Percentiles rank a stretch among this genome's conserved stretches.
These are phyloP conservation scores for Idaea aversata DNA, from an alignment of 2,888 invertebrate genomes.

Conservation along the genomic window DNA sequence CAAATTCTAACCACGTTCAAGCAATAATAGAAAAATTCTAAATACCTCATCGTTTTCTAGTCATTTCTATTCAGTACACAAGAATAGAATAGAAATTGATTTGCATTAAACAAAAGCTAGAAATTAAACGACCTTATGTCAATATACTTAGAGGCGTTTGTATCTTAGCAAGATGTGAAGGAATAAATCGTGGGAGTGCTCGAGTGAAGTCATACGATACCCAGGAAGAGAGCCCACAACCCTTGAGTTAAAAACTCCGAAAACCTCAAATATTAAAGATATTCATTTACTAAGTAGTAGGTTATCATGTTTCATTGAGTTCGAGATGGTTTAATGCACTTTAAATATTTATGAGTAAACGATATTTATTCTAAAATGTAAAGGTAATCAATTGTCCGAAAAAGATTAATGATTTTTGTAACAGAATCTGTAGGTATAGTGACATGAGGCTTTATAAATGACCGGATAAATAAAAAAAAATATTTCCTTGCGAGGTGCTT, in stretches of 20 bases:
- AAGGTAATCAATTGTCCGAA: constrained; percentile 3
- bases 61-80: constrained; percentile 40
- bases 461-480: neutral
- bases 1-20: constrained; percentile 39
- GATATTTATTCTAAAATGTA: constrained; percentile 9
- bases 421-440: neutral
- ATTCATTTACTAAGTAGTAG: constrained; percentile 27
- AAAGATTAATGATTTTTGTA: constrained; percentile 5
- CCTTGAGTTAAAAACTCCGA: constrained; percentile 45
- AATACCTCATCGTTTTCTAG: constrained; percentile 44
- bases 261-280: constrained; percentile 47
- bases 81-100: constrained; percentile 35
- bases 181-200: constrained; percentile 45
- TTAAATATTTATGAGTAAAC: constrained; percentile 15
- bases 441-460: neutral
- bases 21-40: constrained; percentile 35
- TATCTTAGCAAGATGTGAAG: constrained; percentile 7
- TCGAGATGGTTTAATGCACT: constrained; percentile 15
- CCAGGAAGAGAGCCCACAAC: constrained; percentile 50
- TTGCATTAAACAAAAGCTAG: constrained; percentile 7
- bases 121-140: neutral
- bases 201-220: constrained; percentile 54
- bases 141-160: neutral
- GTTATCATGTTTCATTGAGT: constrained; percentile 39
- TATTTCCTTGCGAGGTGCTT: neutral